Base-by-base conservation (phyloP, 2,888 invertebrate species). In the Dysmachus trigonus region DNA sequence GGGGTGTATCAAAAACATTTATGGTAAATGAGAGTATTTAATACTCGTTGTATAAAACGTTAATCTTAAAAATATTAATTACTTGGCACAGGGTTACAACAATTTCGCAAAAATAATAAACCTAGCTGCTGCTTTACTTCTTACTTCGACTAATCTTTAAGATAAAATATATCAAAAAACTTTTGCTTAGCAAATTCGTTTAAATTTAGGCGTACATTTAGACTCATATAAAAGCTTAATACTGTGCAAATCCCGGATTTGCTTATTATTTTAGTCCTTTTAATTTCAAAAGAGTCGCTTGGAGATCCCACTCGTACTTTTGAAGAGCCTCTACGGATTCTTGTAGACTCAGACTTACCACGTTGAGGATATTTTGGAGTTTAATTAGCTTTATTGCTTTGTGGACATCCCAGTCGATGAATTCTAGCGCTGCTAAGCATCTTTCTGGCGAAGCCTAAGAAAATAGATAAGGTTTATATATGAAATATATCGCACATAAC, bases 371-470 rank as follows among this genome's bases (percentile, higher is more conserved):
- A 87, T 92, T 92, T 89, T 92, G 92, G 27, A 92, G 88, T 88
- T 91, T 92, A 2, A 92, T 91, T 31, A 92, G 87, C 91, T 98
- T 98, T 88, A 98, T 97, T 15, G 98, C 98, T 82, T 95, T 95
- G 90, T 97, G 95, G 0, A 98, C 96, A 90, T 98, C 96, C 98
- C 98, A 98, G 87, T 96, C 95, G 85, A 96, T 96, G 87, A 96
- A 94, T 90, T 98, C 96, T 71, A 98, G 91, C 0, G 97, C 96
- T 87, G 94, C 94, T 4, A 98, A 92, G 89, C 98, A 98, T 87
- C 96, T 95, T 88, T 96, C 95, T 0, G 95, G 94, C 0, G 94
- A 93, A 77, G 94, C 94, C 95, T 95, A 90, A 1, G 89, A 89
- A 88, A 41, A 87, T 88, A 82, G 1, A 8, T 87, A 72, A 79